Base-by-base conservation (phyloP, 2,888 invertebrate species). In the Callimorpha dominula region DNA sequence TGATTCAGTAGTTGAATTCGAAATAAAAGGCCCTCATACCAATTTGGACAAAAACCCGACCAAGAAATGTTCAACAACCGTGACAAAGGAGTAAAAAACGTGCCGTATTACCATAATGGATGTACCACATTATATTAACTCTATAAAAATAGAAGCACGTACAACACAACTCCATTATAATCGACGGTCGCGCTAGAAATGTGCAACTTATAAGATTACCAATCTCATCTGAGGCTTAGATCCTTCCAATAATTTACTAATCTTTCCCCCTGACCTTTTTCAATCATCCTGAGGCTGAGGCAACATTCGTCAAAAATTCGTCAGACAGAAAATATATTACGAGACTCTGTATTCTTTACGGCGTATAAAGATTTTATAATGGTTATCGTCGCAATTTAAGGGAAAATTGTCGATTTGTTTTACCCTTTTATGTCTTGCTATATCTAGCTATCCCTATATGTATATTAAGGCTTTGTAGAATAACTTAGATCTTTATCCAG, bases 211-310 rank as follows among this genome's bases (percentile, higher is more conserved):
- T 80, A 82, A 85, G 79, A 83, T 86, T 85, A 76, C 75, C 79
- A 77, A 84, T 84, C 84, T 82, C 80, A 77, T 87, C 82, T 81
- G 77, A 76, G 80, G 81, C 78, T 82, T 74, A 82, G 83, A 84
- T 80, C 86, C 83, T 86, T 83, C 80, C 86, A 87, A 89, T 89
- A 88, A 88, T 87, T 89, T 89, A 87, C 82, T 87, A 90, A 89
- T 89, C 84, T 81, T 77, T 75, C 66, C 82, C 60, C 11, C 46
- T 31, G 82, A 84, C 86, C 86, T 86, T 84, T 83, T 87, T 83
- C 85, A 86, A 85, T 87, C 86, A 86, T 72, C 77, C 75, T 65
- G 72, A 78, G 81, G 81, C 79, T 80, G 69, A 74, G 72, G 82
- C 78, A 82, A 87, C 86, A 82, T 83, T 79, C 80, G 73, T 86